Conservation (phyloP, 2,797 vertebrate species). For the Sebastes cheni region DNA sequence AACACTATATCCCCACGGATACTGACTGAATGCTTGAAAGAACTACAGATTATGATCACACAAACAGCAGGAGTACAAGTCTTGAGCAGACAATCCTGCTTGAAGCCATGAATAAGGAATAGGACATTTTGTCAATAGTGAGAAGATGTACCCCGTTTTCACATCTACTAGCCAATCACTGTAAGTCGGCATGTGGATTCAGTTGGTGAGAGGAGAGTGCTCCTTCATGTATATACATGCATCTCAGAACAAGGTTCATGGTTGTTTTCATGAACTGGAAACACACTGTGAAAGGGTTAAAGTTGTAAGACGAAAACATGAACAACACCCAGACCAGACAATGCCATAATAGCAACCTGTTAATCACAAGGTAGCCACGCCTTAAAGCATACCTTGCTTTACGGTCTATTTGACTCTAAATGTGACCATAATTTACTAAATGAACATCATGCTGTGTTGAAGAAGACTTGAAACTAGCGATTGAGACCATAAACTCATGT, state of each 20-base stretch:
- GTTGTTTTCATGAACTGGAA: background rate
- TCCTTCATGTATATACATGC: background rate
- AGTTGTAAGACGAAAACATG: too few species aligned
- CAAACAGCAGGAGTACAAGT: background rate
- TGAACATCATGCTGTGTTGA: too few species aligned
- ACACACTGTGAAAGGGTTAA: too few species aligned
- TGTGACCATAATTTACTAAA: too few species aligned
- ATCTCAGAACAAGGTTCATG: background rate
- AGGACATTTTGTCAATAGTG: background rate
- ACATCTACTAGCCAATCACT: background rate
- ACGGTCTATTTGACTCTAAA: too few species aligned
- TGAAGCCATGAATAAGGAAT: background rate
- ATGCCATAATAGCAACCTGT: too few species aligned
- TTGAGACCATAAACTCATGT: too few species aligned
- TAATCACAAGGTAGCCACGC: too few species aligned
- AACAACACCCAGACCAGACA: too few species aligned
- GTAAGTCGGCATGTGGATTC: background rate
- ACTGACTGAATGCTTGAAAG: constrained; percentile 16
- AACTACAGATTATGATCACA: constrained; percentile 33
- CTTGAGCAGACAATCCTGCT: background rate
- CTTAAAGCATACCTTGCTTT: too few species aligned
- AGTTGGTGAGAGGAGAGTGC: background rate
- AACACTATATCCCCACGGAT: constrained; percentile 10
- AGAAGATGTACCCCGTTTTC: background rate
- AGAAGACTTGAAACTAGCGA: too few species aligned